These are phyloP conservation scores for Odontamblyopus rebecca DNA, from an alignment of 2,797 vertebrate genomes.

Conservation along the genomic window DNA sequence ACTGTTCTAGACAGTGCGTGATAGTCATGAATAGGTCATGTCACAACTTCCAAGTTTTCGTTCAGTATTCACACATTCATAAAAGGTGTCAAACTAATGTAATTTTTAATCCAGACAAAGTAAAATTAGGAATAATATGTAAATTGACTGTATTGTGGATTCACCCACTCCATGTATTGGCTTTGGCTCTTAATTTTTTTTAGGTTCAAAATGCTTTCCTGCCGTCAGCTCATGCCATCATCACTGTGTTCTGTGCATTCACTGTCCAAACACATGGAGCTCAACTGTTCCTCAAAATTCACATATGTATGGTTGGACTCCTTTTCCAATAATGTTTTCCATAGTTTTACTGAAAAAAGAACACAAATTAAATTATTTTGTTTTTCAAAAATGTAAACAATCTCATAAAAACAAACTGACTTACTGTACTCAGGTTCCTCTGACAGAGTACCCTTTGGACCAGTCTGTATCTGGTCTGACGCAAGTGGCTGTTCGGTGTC, in stretches of 20 bases:
- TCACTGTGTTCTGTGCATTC: constrained; percentile 52
- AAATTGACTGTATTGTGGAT: neutral
- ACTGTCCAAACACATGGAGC: constrained; percentile 46
- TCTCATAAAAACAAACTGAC: constrained; percentile 38
- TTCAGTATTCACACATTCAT: neutral
- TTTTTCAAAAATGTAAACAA: no score
- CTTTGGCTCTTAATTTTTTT: constrained; percentile 7
- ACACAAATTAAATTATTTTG: neutral
- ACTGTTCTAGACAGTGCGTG: neutral
- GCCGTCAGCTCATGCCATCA: constrained; percentile 62
- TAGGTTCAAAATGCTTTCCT: constrained; percentile 22
- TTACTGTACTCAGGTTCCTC: constrained; percentile 89
- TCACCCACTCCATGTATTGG: neutral
- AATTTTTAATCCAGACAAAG: neutral
- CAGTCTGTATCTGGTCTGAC: constrained; percentile 32
- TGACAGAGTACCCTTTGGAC: constrained; percentile 37
- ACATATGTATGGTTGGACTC: constrained; percentile 66
- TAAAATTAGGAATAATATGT: no score
- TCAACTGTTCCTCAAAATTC: constrained; percentile 70
- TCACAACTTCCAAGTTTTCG: neutral
- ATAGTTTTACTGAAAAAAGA: constrained; percentile 69
- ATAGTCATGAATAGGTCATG: neutral
- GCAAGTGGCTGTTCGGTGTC: constrained; percentile 25
- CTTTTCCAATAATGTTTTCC: constrained; percentile 78
- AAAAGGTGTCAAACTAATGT: no score